Conservation (phyloP, 2,888 invertebrate species). For the Chaetogeoica ovagalla region DNA sequence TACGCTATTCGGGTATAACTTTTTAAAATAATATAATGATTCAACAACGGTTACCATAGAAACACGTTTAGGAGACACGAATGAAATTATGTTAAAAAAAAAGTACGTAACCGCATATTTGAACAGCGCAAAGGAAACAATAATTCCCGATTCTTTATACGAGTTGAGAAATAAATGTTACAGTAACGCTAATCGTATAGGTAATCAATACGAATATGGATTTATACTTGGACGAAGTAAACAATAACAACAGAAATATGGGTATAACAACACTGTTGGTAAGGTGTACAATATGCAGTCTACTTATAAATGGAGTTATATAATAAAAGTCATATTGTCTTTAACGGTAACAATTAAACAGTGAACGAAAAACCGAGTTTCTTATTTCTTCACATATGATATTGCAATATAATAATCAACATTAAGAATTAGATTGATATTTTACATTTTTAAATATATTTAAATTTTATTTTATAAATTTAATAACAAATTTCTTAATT, state of each 20-base stretch:
- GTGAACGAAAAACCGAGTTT: no score
- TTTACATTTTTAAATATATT: no score
- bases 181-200: no score
- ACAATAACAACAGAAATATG: slow-evolving; percentile 44
- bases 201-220: slow-evolving; percentile 8
- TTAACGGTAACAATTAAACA: neutral
- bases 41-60: slow-evolving; percentile 6
- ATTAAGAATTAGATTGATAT: no score
- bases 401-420: no score
- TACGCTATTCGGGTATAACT: neutral
- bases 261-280: slow-evolving; percentile 41
- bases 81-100: neutral
- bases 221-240: slow-evolving; percentile 32
- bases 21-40: neutral
- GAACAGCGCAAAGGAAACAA: neutral
- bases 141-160: neutral
- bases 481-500: no score
- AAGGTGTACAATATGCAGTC: neutral
- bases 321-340: neutral
- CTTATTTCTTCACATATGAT: no score
- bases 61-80: neutral
- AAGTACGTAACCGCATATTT: neutral
- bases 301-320: neutral
- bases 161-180: no score
- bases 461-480: no score